Evolutionary conservation across 2,888 invertebrate species (phyloP).

Genomic region (Drosophila multiciliata): DNA sequence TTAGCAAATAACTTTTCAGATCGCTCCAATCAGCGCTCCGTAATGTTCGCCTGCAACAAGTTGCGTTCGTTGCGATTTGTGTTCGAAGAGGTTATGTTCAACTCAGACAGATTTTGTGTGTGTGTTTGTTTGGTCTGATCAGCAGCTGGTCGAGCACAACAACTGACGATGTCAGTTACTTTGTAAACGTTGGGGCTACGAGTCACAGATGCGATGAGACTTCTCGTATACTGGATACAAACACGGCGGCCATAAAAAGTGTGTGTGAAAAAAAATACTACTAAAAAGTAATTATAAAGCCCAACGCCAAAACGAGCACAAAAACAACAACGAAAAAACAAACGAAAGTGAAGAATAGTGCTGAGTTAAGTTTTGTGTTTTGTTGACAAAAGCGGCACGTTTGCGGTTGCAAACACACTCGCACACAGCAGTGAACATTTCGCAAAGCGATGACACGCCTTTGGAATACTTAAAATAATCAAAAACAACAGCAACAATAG

Average conservation of each 20-base stretch:
- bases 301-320: slow-evolving; percentile 43
- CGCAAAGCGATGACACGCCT: slow-evolving; percentile 61
- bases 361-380: slow-evolving; percentile 48
- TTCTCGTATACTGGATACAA: slow-evolving; percentile 21
- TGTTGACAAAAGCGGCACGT: slow-evolving; percentile 76
- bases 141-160: slow-evolving; percentile 55
- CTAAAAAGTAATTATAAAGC: slow-evolving; percentile 50
- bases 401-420: slow-evolving; percentile 68
- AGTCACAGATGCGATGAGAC: slow-evolving; percentile 41
- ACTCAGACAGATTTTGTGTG: slow-evolving; percentile 10
- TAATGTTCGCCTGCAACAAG: slow-evolving; percentile 20
- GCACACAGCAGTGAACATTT: slow-evolving; percentile 39
- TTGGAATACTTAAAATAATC: slow-evolving; percentile 48
- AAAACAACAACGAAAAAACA: slow-evolving; percentile 33
- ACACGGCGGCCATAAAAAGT: slow-evolving; percentile 31
- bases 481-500: slow-evolving; percentile 14
- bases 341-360: slow-evolving; percentile 56
- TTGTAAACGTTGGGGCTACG: slow-evolving; percentile 66
- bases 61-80: slow-evolving; percentile 39
- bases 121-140: slow-evolving; percentile 38
- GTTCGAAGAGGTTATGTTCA: slow-evolving; percentile 30
- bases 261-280: slow-evolving; percentile 48
- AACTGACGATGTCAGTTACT: slow-evolving; percentile 66
- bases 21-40: slow-evolving; percentile 5
- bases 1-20: neutral